A percentile compares a stretch with the other conserved stretches of the same genome.
phyloP scores from a whole-genome alignment of 1,140 invertebrate species.

The Drosophila tropicalis region DNA sequence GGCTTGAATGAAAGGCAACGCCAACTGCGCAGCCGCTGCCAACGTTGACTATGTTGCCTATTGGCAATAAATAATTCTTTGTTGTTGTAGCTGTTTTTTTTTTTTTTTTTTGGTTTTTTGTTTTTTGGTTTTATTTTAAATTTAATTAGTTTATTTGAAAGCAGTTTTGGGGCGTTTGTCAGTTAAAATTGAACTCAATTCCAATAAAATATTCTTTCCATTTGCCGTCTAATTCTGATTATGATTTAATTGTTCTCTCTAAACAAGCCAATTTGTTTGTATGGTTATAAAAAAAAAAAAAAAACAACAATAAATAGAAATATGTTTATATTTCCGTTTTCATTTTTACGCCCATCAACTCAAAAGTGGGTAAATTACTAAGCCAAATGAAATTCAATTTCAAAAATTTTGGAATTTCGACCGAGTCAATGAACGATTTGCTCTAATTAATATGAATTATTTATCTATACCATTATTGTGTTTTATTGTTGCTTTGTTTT shows the following conservation, averaged over 20 bases:
- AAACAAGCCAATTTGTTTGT: neutral
- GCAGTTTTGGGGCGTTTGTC: conserved; percentile 76
- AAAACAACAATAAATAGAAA: neutral
- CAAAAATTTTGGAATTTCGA: neutral
- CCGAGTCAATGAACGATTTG: conserved; percentile 39
- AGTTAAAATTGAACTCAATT: conserved; percentile 76
- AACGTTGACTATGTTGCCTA: conserved; percentile 38
- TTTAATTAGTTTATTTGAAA: conserved; percentile 81
- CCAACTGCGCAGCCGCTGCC: conserved; percentile 15
- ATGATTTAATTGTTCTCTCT: neutral
- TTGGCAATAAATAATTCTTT: conserved; percentile 81
- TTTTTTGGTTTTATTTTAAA: conserved; percentile 66
- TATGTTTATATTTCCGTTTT: conserved; percentile 1
- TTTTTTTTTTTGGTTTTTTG: conserved; percentile 34
- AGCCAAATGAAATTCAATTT: no score
- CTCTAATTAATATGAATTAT: conserved; percentile 48
- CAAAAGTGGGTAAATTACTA: neutral
- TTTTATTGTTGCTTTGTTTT: neutral
- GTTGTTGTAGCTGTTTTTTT: conserved; percentile 37
- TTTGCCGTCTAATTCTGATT: neutral
- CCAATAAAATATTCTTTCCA: neutral
- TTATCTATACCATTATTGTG: neutral
- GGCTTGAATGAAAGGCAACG: conserved; percentile 72
- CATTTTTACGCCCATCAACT: conserved; percentile 1
- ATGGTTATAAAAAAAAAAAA: no score